Base-by-base conservation (phyloP, 2,888 invertebrate species). In the Agrotis puta region DNA sequence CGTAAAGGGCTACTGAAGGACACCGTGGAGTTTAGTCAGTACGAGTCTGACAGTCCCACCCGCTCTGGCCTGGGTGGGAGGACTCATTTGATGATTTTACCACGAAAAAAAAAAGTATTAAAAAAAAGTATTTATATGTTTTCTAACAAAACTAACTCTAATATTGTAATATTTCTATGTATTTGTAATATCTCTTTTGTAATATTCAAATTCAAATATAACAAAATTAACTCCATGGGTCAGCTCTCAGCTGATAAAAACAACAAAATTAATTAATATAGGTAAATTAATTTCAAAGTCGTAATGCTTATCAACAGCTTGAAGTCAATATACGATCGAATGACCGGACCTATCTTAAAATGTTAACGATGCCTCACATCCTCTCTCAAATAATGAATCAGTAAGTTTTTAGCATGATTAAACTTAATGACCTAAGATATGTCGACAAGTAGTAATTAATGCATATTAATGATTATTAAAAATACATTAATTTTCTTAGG, bases 341-440 rank as follows among this genome's bases (percentile, higher is more conserved):
- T 39, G 33, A 51, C 50, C 58, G 70, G 57, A 66, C 45, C 43
- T 56, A 61, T 69, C 68, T 64, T 27, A 33, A 53, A 69, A 69
- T 62, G 47, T 80, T 85, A 66, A 81, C 51, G 76, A 71, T 56
- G 27, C 58, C 45, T 48, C 18, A 82, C 75, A 77, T 84, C 85
- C 84, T 75, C 59, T 64, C 3, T 63, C 43, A 22, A 66, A 77
- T 70, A 62, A 64, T 67, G 72, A 72, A 77, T 74, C 68, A 76
- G 64, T 74, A 43, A 45, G 20, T 70, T 79, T 82, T 84, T 81
- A 33, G 74, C 80, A 69, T 71, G 53, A 58, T 70, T 70, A 70
- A 62, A 62, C 58, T 64, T 76, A 76, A 76, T 72, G 45, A 48
- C 45, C 54, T 43, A 54, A 70, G 62, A 69, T 77, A 75, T 61